Base-by-base conservation (phyloP, 2,888 invertebrate genomes). In the Dynastes maya region DNA sequence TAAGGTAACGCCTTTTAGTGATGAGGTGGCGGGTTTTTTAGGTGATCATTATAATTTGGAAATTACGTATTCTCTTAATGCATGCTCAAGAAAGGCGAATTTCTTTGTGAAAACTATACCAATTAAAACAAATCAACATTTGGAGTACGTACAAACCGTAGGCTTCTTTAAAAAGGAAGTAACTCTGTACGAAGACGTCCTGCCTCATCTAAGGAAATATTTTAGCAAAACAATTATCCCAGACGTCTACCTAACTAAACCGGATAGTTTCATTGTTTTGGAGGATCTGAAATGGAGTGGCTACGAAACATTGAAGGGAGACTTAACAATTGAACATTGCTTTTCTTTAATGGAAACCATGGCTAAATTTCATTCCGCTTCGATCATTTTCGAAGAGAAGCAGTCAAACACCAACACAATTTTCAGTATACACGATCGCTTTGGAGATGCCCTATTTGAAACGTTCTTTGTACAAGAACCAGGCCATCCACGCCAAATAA, bases 61-160 rank as follows among this genome's bases (percentile, higher is more conserved):
- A 45, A 81, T 89, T 53, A 82, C 5, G 32, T 80, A 64, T n/a
- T 8, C 29, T 40, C 51, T 68, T 68, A 27, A 67, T 9, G 65
- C 79, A 27, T 80, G 68, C 67, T 27, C 77, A 29, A 53, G 40
- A 37, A 78, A 68, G n/a, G 58, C 88, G 0, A 85, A 84, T 29
- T 90, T 91, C 79, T 93, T 93, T 82, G 87, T 92, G 0, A 93
- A 93, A 85, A 89, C 90, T 6, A 87, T 92, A 65, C 93, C 93
- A 0, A 88, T 88, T 78, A 70, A 76, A 27, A 88, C 91, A 65
- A 84, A 86, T 8, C 74, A 72, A 49, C 90, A 90, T 83, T 90
- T 90, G 82, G 89, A 89, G 2, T 90, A 90, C 78, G 80, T 91
- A 0, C 86, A 88, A 45, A 84, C 88, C 27, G 88, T 88, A 77